These are phyloP conservation scores for Drosophila paramelanica DNA, from an alignment of 2,888 invertebrate species.

Conservation along the genomic window DNA sequence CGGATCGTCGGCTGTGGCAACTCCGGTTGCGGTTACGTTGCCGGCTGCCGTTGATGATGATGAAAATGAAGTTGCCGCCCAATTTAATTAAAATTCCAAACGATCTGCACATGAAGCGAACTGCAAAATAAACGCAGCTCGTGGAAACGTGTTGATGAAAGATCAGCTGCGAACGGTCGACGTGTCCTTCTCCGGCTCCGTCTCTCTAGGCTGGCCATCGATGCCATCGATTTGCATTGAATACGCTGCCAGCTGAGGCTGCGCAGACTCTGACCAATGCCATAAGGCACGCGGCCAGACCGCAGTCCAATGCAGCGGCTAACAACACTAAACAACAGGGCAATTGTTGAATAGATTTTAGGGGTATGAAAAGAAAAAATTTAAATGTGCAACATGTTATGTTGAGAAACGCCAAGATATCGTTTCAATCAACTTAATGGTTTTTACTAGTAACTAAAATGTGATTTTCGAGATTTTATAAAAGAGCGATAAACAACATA, in stretches of 20 bases:
- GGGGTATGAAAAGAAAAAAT: background rate
- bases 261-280: conserved; percentile 29
- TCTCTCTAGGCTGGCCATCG: conserved; percentile 2
- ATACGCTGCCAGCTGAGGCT: conserved; percentile 19
- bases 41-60: conserved; percentile 64
- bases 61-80: conserved; percentile 82
- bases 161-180: conserved; percentile 55
- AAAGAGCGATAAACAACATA: no score
- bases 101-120: conserved; percentile 73
- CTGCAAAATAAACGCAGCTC: conserved; percentile 52
- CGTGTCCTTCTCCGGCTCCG: conserved; percentile 4
- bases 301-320: conserved; percentile 35
- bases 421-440: no score
- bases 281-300: conserved; percentile 69
- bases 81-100: conserved; percentile 83
- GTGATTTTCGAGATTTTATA: no score
- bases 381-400: background rate
- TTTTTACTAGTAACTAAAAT: no score
- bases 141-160: conserved; percentile 73
- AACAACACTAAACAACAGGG: conserved; percentile 36
- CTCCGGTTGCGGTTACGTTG: conserved; percentile 33
- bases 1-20: conserved; percentile 48
- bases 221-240: conserved; percentile 70
- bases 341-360: background rate
- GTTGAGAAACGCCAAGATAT: no score